Percentiles rank a stretch among this genome's conserved stretches.
These are phyloP conservation scores for Mastomys natalensis DNA, from an alignment of 2,113 vertebrate species.

Conservation along the genomic window DNA sequence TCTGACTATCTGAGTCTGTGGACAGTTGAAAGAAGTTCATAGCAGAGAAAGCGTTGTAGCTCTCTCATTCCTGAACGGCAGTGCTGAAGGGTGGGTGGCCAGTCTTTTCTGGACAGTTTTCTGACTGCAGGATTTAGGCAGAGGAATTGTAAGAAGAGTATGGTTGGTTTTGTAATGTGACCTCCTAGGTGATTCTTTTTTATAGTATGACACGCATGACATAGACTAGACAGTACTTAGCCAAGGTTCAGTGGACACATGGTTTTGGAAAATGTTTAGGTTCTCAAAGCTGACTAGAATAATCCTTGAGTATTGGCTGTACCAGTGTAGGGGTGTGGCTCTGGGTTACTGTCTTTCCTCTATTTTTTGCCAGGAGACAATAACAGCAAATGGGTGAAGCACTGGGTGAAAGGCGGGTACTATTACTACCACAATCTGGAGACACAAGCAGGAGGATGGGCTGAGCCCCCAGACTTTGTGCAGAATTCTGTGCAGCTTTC, in stretches of 20 bases:
- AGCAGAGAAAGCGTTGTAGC: not conserved
- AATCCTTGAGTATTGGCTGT: not conserved
- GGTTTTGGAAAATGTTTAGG: not conserved
- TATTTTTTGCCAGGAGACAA: constrained; percentile 89
- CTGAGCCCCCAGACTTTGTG: constrained; percentile 91
- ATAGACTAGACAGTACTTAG: not conserved
- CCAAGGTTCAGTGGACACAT: not conserved
- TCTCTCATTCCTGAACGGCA: not conserved
- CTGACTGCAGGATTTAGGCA: not conserved
- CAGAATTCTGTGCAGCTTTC: constrained; percentile 93
- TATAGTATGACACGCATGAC: not conserved
- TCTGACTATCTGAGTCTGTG: not conserved
- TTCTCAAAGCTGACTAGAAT: not conserved
- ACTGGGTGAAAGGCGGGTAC: constrained; percentile 98
- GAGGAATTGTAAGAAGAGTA: not conserved
- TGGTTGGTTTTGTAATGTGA: not conserved
- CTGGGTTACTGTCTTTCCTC: not conserved
- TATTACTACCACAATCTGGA: constrained; percentile 95
- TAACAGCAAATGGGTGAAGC: constrained; percentile 93
- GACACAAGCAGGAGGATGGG: constrained; percentile 93
- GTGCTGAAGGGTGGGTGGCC: not conserved
- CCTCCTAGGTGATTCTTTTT: not conserved
- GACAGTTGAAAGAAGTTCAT: not conserved
- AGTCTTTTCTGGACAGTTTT: not conserved
- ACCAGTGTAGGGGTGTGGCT: not conserved